A percentile compares a stretch with the other conserved stretches of the same genome.
Conservation (phyloP, 2,797 vertebrate genomes). For the Valencia hispanica region DNA sequence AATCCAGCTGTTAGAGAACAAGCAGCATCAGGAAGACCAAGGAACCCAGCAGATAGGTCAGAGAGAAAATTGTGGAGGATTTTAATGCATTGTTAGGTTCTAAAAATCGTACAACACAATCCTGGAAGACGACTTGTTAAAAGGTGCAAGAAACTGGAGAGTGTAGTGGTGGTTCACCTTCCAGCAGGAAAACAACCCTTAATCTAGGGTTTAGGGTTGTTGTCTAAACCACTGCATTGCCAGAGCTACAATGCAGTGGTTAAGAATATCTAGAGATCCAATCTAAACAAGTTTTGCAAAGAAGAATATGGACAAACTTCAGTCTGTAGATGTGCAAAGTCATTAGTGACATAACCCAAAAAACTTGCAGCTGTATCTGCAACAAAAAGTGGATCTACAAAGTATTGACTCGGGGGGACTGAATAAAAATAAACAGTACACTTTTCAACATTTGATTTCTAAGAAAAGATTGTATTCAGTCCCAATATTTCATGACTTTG, state of each 20-base stretch:
- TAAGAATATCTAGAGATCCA: too few relatives aligned
- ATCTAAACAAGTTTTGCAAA: not conserved
- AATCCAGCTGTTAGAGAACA: not conserved
- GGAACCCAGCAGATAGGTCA: not conserved
- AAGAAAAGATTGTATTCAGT: not conserved
- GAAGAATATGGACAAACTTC: not conserved
- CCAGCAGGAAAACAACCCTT: too few relatives aligned
- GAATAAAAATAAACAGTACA: not conserved
- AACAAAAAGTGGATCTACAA: not conserved
- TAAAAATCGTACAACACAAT: too few relatives aligned
- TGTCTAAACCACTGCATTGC: too few relatives aligned
- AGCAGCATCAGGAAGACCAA: not conserved
- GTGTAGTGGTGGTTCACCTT: too few relatives aligned
- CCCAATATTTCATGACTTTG: not conserved
- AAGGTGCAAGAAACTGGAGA: too few relatives aligned
- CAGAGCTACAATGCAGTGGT: too few relatives aligned
- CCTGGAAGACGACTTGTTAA: too few relatives aligned
- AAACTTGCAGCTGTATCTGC: not conserved
- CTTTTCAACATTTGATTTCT: not conserved
- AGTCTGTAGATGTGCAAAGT: not conserved
- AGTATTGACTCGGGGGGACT: not conserved
- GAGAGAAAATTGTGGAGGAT: too few relatives aligned
- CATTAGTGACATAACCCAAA: not conserved
- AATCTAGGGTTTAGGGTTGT: too few relatives aligned
- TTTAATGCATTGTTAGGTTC: too few relatives aligned